Conservation (phyloP, 1,140 invertebrate species). For the Cardiocondyla obscurior region DNA sequence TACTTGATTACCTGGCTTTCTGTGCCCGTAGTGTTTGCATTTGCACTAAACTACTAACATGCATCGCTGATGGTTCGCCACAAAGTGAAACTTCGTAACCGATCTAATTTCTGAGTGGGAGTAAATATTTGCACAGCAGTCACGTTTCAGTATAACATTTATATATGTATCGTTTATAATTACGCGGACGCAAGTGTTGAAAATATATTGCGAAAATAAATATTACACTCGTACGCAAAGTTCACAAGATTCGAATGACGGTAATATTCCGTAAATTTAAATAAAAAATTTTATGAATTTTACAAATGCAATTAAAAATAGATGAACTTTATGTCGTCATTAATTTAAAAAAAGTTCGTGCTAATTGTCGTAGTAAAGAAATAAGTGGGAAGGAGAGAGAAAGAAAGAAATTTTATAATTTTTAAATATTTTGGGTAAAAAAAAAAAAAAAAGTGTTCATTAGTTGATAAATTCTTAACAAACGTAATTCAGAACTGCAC, state of each 20-base stretch:
- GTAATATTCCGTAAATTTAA: not conserved
- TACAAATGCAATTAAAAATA: not conserved
- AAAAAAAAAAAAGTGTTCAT: not conserved
- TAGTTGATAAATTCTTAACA: not conserved
- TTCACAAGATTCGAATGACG: not conserved
- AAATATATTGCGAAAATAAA: not conserved
- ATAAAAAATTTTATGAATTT: not conserved
- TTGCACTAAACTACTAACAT: not conserved
- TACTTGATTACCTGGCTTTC: not conserved
- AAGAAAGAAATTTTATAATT: not conserved
- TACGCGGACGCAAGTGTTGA: not conserved
- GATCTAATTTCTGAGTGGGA: conserved; percentile 1
- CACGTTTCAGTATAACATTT: not conserved
- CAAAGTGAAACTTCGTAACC: not conserved
- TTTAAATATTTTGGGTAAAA: not conserved
- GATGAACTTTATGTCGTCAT: not conserved
- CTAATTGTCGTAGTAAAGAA: no score
- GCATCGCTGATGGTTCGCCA: not conserved
- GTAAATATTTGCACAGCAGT: not conserved
- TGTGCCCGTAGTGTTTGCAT: not conserved
- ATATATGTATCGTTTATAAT: not conserved
- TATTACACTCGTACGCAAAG: not conserved
- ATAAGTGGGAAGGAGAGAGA: not conserved
- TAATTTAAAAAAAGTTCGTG: not conserved
- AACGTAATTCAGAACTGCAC: not conserved